Conservation (phyloP, 2,113 vertebrate genomes). For the Tragulus kanchil region DNA sequence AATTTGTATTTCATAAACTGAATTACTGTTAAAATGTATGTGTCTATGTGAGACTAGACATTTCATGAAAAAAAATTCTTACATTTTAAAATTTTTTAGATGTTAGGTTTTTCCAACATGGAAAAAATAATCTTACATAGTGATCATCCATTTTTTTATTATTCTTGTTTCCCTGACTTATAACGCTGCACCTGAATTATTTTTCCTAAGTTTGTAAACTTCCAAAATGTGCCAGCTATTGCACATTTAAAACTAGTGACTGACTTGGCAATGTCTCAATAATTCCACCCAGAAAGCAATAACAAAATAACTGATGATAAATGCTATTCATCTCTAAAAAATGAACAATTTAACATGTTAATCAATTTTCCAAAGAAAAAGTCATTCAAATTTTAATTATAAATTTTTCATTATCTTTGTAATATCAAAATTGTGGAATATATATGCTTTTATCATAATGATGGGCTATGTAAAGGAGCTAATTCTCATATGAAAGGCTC, state of each 20-base stretch:
- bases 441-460: not conserved
- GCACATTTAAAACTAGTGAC: not conserved
- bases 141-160: not conserved
- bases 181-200: not conserved
- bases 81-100: not conserved
- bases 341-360: not conserved
- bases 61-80: not conserved
- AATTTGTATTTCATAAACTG: not conserved
- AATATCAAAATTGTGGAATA: not conserved
- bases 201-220: conserved; percentile 4
- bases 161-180: not conserved
- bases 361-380: not conserved
- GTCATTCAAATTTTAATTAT: not conserved
- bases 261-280: not conserved
- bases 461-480: not conserved
- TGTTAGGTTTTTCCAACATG: not conserved
- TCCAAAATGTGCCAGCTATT: not conserved
- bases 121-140: not conserved
- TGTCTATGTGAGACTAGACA: not conserved
- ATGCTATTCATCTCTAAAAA: not conserved
- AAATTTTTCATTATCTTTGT: not conserved
- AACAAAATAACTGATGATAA: conserved; percentile 27
- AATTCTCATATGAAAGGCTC: not conserved
- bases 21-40: not conserved
- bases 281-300: not conserved